Evolutionary conservation across 1,140 invertebrate species (phyloP), one percentile per base, ranked within the genome.

Genomic region (Euwallacea similis): DNA sequence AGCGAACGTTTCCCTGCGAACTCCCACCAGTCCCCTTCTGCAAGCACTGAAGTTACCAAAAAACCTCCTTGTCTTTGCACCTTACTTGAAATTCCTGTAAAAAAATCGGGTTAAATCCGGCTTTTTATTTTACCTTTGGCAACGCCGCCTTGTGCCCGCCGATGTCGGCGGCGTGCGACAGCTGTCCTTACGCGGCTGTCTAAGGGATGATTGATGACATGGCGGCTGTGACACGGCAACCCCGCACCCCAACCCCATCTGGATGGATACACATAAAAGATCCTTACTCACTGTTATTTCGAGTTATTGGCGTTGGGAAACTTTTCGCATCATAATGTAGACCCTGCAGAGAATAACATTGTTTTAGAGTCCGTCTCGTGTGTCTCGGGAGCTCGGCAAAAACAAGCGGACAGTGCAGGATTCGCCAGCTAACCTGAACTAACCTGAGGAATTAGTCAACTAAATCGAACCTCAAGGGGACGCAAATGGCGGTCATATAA

Each of bases 201-300:
- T 50, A 0, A 15, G 42, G 61, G 43, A 71, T 71, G 69, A 71
- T 71, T 71, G 69, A 71, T 71, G 69, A 71, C 62, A 71, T 71
- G 69, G 69, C 69, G 69, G 69, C 69, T 71, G 69, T 58, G 69
- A 66, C 69, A 66, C 62, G 63, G 63, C 61, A 66, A 66, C 69
- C 63, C 55, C 63, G 62, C 69, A 50, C 69, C 62, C 62, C 69
- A 70, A 65, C 69, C 69, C 69, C 69, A 71, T 71, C 44, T 61
- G 54, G 63, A 71, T 54, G 53, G 69, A 71, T 66, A 59, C 58
- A 71, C 62, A 71, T 66, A 71, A 71, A 71, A 66, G 62, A 64
- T 71, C 62, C 62, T 71, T 71, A 66, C 61, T 64, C 50, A 70
- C 69, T 54, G 69, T 61, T 71, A 71, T 47, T 71, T 60, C 55